Percentiles rank a stretch among this genome's conserved stretches.
Evolutionary conservation across 53 echinoderm and acorn worm genomes (phyloP).

Genomic region (Echinarachnius parma): DNA sequence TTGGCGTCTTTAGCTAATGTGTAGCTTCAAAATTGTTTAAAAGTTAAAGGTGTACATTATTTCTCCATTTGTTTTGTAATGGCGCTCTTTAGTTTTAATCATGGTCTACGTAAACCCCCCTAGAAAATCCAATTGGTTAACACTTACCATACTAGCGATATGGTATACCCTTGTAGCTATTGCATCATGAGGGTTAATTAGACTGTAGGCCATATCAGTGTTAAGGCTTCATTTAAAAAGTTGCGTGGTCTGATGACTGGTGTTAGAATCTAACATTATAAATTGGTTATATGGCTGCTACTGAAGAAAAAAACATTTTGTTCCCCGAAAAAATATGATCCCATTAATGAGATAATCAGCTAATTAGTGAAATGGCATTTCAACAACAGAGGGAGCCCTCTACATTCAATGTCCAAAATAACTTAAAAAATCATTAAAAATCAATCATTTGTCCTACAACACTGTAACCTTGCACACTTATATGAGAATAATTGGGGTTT

Average conservation of each 20-base stretch:
- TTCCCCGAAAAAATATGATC: background rate
- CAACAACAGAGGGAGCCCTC: background rate
- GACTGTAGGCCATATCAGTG: background rate
- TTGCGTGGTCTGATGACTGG: constrained; percentile 1
- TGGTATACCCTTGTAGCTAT: too few species aligned
- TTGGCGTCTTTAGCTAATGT: too few species aligned
- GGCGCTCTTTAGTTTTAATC: too few species aligned
- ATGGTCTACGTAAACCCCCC: too few species aligned
- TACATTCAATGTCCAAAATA: background rate
- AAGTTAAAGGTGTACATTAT: too few species aligned
- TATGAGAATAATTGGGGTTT: background rate
- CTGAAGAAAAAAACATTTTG: constrained; percentile 1
- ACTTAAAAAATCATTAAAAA: background rate
- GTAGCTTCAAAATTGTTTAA: too few species aligned
- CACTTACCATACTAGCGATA: too few species aligned
- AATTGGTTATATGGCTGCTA: background rate
- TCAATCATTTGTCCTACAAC: background rate
- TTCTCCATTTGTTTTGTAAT: too few species aligned
- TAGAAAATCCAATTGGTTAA: too few species aligned
- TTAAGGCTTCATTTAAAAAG: constrained; percentile 1
- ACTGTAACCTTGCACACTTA: background rate
- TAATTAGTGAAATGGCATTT: constrained; percentile 1
- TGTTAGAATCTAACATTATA: background rate
- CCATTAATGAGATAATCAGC: constrained; percentile 1
- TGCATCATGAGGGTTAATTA: too few species aligned